Base-by-base conservation (phyloP, 2,797 vertebrate species). In the Carapus acus region DNA sequence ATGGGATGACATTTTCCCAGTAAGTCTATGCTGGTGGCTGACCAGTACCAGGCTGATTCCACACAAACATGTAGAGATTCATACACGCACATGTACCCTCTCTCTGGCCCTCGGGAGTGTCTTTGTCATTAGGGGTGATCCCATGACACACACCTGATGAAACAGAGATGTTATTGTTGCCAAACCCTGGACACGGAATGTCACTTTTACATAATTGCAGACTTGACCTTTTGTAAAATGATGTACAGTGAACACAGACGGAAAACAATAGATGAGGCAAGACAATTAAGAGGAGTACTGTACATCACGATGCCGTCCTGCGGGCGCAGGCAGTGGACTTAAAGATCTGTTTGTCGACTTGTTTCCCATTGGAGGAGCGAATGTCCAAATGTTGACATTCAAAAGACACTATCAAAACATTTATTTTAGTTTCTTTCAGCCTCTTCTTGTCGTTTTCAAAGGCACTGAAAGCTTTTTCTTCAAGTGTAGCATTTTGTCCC, bases 391-490 rank as follows among this genome's bases (percentile, higher is more conserved):
- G 8, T 33, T 33, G 4, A 33, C 6, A 4, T 33, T 7, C 31
- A 11, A n/a, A 16, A 56, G 68, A 63, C 73, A 33, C 17, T 46
- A 22, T 62, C 31, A 62, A 17, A 46, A 38, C 38, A 54, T 43
- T 12, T 39, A 23, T 43, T 43, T 36, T 65, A n/a, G n/a, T n/a
- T n/a, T n/a, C n/a, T n/a, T n/a, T n/a, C n/a, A n/a, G n/a, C n/a
- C n/a, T n/a, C 70, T 49, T 49, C n/a, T 21, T 34, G 12, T 41
- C 51, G 60, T 60, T 65, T 69, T 58, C 37, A 56, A 73, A 53
- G 40, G 43, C 52, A 45, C 72, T 79, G 76, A 54, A 69, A 70
- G 64, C 73, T 45, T n/a, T n/a, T 71, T 74, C 70, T 82, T 77
- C 62, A 72, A 73, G 73, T 52, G 45, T 59, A 64, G 62, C 76